Percentiles rank a stretch among this genome's conserved stretches.
Evolutionary conservation across 1,140 invertebrate genomes (phyloP).

Genomic region (Bradysia coprophila): DNA sequence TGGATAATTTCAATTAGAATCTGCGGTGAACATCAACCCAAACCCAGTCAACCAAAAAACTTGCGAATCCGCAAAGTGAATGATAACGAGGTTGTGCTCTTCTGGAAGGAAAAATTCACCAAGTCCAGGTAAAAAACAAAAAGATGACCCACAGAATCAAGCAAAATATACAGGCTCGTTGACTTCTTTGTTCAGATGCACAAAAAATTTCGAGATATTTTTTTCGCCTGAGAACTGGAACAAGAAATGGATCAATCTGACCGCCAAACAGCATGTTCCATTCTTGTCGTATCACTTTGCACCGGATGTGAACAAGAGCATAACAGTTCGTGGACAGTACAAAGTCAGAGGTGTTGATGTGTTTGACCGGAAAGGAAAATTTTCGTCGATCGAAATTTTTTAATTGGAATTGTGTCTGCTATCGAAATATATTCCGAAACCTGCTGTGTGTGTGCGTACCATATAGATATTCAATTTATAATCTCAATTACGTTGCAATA

Average conservation of each 20-base stretch:
- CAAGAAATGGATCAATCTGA: constrained; percentile 10
- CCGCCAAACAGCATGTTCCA: constrained; percentile 15
- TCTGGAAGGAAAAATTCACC: constrained; percentile 13
- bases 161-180: too few relatives aligned
- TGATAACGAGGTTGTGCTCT: constrained; percentile 14
- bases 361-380: background rate
- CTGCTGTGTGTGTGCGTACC: too few relatives aligned
- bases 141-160: too few relatives aligned
- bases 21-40: constrained; percentile 13
- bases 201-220: constrained; percentile 20
- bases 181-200: constrained; percentile 8
- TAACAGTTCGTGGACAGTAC: background rate
- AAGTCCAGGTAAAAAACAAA: too few relatives aligned
- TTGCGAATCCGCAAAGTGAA: constrained; percentile 12
- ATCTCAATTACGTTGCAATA: too few relatives aligned
- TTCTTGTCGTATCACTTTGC: constrained; percentile 19
- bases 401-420: background rate
- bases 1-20: constrained; percentile 16
- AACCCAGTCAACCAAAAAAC: constrained; percentile 10
- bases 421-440: too few relatives aligned
- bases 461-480: too few relatives aligned
- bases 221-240: constrained; percentile 6
- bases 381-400: background rate
- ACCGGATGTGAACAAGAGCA: constrained; percentile 4
- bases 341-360: background rate